Evolutionary conservation across 2,113 vertebrate genomes (phyloP), one percentile per base, ranked within the genome.

Genomic region (Pluvianellus socialis): DNA sequence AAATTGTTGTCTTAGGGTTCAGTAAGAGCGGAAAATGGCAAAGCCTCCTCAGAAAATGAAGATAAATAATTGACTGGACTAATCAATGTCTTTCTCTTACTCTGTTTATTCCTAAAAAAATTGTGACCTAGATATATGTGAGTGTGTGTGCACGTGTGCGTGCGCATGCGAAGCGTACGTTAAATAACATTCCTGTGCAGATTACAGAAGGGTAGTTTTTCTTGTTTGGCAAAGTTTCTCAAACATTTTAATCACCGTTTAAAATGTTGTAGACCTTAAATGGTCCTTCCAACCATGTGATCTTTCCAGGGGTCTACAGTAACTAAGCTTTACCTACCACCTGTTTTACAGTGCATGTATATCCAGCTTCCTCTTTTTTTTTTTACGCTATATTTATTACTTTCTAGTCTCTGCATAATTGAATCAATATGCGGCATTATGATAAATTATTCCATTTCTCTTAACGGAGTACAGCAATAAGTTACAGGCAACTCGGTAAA

Each of bases 151-250:
- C 35, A 22, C 13, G 21, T 58, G n/a, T 84, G 85, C 16, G 1
- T 10, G 62, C 3, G 32, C 90, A 47, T 71, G n/a, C 79, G 74
- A 85, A 56, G 58, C 75, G 68, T 49, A 70, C 86, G 27, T 80
- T 79, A 82, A 92, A 62, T 88, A 90, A 66, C 94, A 92, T 92
- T 94, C 86, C 95, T 75, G 68, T 65, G 94, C 88, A 84, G 86
- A 91, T 93, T 88, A 77, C 32, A 55, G 65, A 50, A 65, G 50
- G 42, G 86, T 19, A 84, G 76, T 91, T 92, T 65, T 68, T 91
- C 88, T 92, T 68, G 67, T 86, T 91, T 84, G 86, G 52, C 83
- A 91, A 89, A 94, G 65, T 65, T 83, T 92, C 61, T 81, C 26
- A 12, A 45, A 44, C 38, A 38, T 56, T 80, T 91, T 33, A 70